Evolutionary conservation across 2,797 vertebrate species (phyloP).

Genomic region (Crocodylus rhombifer): DNA sequence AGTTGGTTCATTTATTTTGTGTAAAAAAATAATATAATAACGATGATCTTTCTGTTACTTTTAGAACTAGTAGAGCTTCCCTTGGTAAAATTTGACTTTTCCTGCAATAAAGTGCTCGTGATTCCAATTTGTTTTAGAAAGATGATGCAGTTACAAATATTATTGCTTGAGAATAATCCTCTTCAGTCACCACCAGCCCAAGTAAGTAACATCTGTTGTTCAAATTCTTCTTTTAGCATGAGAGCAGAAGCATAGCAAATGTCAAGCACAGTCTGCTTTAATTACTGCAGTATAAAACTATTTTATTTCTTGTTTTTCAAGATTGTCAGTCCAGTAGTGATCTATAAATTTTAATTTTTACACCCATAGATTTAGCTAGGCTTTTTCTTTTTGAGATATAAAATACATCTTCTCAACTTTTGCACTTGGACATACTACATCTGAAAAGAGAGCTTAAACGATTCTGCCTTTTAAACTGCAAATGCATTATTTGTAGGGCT

Average conservation of each 20-base stretch:
- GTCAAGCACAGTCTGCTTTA: neutral
- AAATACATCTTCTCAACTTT: neutral
- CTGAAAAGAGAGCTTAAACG: neutral
- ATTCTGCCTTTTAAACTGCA: neutral
- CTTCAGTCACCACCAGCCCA: slow-evolving; percentile 96
- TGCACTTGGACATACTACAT: neutral
- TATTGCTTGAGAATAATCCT: slow-evolving; percentile 94
- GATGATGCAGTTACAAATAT: slow-evolving; percentile 91
- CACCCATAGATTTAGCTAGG: neutral
- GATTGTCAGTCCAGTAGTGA: neutral
- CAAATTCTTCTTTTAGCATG: neutral
- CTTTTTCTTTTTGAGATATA: neutral
- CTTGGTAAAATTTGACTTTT: slow-evolving; percentile 96
- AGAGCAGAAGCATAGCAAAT: neutral
- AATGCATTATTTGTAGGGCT: neutral
- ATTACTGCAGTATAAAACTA: neutral
- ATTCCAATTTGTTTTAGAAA: slow-evolving; percentile 95
- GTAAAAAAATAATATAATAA: slow-evolving; percentile 34
- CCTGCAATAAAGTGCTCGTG: slow-evolving; percentile 95
- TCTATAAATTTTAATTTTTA: neutral
- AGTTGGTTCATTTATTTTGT: neutral
- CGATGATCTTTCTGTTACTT: slow-evolving; percentile 49
- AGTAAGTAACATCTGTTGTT: slow-evolving; percentile 78
- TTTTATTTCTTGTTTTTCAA: neutral
- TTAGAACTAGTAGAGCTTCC: slow-evolving; percentile 93